Percentiles rank a stretch among this genome's conserved stretches.
These are phyloP conservation scores for Chionodraco myersi DNA, from an alignment of 2,113 vertebrate species.

Conservation along the genomic window DNA sequence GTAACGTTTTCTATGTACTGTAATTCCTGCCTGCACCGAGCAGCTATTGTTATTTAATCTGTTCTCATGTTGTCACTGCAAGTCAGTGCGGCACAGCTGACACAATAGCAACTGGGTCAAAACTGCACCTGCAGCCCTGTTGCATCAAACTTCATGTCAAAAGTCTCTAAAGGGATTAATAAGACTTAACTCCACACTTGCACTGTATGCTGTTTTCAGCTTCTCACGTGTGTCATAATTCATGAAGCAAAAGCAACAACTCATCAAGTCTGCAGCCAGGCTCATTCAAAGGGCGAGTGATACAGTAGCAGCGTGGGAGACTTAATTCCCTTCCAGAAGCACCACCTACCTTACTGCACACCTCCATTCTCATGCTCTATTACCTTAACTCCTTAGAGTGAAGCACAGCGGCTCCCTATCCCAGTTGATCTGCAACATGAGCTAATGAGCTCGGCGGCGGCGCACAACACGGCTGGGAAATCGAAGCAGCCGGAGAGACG, in stretches of 20 bases:
- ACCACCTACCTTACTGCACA: slow-evolving; percentile 15
- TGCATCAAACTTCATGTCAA: background rate
- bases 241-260: slow-evolving; percentile 1
- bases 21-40: background rate
- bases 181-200: too few relatives aligned
- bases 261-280: slow-evolving; percentile 8
- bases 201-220: slow-evolving; percentile 3
- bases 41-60: slow-evolving; percentile 27
- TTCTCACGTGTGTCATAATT: slow-evolving; percentile 9
- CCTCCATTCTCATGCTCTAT: slow-evolving; percentile 50
- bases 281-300: slow-evolving; percentile 9
- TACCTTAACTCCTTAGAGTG: slow-evolving; percentile 53
- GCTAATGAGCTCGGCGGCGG: slow-evolving; percentile 75
- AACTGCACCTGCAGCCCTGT: slow-evolving; percentile 12
- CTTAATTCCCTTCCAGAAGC: slow-evolving; percentile 27
- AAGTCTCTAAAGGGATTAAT: background rate
- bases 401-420: slow-evolving; percentile 51
- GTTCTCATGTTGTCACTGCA: slow-evolving; percentile 23
- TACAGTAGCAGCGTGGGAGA: background rate
- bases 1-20: background rate
- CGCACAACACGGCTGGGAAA: slow-evolving; percentile 62
- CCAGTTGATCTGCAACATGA: slow-evolving; percentile 68
- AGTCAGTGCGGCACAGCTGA: slow-evolving; percentile 28
- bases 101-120: slow-evolving; percentile 2
- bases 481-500: slow-evolving; percentile 62